Conservation (phyloP, 1,140 invertebrate species). For the Amphibalanus amphitrite region DNA sequence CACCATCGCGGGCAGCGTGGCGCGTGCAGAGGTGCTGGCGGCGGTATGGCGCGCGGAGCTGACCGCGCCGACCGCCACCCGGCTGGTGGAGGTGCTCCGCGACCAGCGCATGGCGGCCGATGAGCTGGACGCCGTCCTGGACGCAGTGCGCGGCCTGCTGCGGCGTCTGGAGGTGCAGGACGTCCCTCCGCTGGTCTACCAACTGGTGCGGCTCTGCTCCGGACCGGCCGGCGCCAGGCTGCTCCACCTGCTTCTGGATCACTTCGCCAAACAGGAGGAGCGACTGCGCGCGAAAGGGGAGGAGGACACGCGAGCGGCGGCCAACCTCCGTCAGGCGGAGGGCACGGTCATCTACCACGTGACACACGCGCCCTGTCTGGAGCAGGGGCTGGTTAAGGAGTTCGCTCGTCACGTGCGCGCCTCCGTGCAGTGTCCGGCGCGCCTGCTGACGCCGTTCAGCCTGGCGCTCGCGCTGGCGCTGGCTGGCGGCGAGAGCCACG, state of each 20-base stretch:
- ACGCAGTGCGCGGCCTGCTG: slow-evolving; percentile 26
- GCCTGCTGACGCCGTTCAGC: slow-evolving; percentile 16
- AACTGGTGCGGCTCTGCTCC: slow-evolving; percentile 23
- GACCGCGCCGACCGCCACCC: not conserved
- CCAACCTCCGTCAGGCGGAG: not conserved
- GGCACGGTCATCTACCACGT: slow-evolving; percentile 17
- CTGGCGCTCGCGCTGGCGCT: slow-evolving; percentile 16
- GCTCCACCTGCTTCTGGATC: slow-evolving; percentile 12
- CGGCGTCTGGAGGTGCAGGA: slow-evolving; percentile 24
- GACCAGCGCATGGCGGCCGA: slow-evolving; percentile 21
- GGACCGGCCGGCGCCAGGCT: slow-evolving; percentile 10
- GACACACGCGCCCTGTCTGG: slow-evolving; percentile 16
- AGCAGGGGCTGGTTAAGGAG: slow-evolving; percentile 14
- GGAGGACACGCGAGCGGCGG: not conserved
- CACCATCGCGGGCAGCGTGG: too few species aligned
- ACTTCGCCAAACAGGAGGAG: slow-evolving; percentile 15
- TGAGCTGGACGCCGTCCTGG: slow-evolving; percentile 27
- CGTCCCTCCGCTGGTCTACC: slow-evolving; percentile 28
- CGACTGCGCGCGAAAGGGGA: slow-evolving; percentile 5
- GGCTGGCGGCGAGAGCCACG: slow-evolving; percentile 15
- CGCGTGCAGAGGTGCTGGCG: too few species aligned
- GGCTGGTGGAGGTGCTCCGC: not conserved
- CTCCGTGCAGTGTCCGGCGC: slow-evolving; percentile 13
- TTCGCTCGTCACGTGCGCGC: slow-evolving; percentile 15
- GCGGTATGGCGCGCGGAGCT: too few species aligned